Evolutionary conservation across 2,797 vertebrate genomes (phyloP).

Genomic region (Alfaro cultratus): DNA sequence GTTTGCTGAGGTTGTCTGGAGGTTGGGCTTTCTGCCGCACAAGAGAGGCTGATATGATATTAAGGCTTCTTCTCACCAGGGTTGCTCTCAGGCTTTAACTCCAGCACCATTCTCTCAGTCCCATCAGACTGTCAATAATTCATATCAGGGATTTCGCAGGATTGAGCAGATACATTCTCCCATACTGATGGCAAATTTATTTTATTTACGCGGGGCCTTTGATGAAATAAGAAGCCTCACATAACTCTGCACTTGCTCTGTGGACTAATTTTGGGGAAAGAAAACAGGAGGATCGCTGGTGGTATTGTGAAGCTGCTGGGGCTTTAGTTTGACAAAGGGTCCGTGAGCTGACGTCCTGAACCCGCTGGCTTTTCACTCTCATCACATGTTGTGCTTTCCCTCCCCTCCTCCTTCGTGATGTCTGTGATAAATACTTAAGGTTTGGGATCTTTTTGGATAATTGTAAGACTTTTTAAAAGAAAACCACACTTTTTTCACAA

Average conservation of each 20-base stretch:
- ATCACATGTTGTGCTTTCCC: slow-evolving; percentile 40
- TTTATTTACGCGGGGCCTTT: slow-evolving; percentile 84
- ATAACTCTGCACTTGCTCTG: slow-evolving; percentile 79
- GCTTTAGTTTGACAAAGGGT: slow-evolving; percentile 78
- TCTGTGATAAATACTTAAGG: slow-evolving; percentile 3
- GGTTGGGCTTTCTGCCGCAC: slow-evolving; percentile 28
- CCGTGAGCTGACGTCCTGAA: slow-evolving; percentile 56
- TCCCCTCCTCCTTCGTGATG: slow-evolving; percentile 16
- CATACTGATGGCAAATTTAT: slow-evolving; percentile 89
- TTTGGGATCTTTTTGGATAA: slow-evolving; percentile 13
- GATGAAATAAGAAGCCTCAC: slow-evolving; percentile 85
- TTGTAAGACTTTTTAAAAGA: background rate
- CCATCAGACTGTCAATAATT: slow-evolving; percentile 93
- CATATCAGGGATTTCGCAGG: slow-evolving; percentile 86
- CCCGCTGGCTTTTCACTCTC: slow-evolving; percentile 40
- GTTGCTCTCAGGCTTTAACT: slow-evolving; percentile 86
- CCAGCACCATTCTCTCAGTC: slow-evolving; percentile 83
- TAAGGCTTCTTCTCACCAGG: slow-evolving; percentile 82
- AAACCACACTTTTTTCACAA: background rate
- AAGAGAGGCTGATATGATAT: slow-evolving; percentile 81
- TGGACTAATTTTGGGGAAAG: slow-evolving; percentile 82
- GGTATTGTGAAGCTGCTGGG: slow-evolving; percentile 49
- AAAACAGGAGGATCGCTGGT: slow-evolving; percentile 50
- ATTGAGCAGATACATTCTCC: slow-evolving; percentile 88
- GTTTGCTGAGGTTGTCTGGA: slow-evolving; percentile 21